Evolutionary conservation across 2,797 vertebrate species (phyloP).

Genomic region (Florisuga fusca): DNA sequence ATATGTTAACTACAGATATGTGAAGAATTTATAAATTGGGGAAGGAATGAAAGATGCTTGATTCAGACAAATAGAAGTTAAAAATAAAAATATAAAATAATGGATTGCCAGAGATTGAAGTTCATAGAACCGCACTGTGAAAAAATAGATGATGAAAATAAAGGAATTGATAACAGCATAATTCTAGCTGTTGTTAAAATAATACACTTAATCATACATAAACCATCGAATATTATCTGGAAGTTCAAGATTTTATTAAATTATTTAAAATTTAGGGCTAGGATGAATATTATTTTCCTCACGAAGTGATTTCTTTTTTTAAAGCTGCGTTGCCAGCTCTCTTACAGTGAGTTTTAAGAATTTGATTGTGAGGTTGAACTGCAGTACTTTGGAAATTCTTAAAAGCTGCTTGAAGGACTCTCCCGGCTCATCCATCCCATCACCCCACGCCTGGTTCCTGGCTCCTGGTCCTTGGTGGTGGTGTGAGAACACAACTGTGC

Average conservation of each 20-base stretch:
- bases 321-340: not conserved
- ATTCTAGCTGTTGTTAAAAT: not conserved
- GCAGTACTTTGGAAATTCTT: not conserved
- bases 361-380: not conserved
- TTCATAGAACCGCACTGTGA: not conserved
- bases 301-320: not conserved
- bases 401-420: not conserved
- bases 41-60: not conserved
- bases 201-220: not conserved
- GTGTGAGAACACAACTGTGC: not conserved
- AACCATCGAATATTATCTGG: not conserved
- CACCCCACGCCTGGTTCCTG: not conserved
- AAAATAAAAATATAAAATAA: not conserved
- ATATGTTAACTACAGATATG: not conserved
- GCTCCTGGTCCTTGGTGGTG: not conserved
- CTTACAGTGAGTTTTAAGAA: not conserved
- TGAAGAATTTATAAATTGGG: not conserved
- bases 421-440: fast-evolving
- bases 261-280: not conserved
- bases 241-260: not conserved
- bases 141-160: not conserved
- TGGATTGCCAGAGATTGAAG: not conserved
- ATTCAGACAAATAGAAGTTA: not conserved
- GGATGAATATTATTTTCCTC: not conserved
- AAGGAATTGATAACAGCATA: not conserved